These are phyloP conservation scores for Musca vetustissima DNA, from an alignment of 1,140 invertebrate species.

Conservation along the genomic window DNA sequence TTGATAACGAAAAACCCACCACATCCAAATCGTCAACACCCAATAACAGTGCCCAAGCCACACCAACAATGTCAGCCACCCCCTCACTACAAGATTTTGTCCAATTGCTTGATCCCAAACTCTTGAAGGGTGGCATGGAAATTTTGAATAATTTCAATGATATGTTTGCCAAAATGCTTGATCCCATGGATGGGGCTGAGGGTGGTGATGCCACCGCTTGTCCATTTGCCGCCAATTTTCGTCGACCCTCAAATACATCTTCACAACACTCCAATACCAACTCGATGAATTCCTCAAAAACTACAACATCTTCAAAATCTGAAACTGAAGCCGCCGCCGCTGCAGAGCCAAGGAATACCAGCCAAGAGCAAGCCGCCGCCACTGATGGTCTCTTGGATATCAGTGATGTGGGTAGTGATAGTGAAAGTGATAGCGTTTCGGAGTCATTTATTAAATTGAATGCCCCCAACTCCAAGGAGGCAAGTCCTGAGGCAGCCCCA, in stretches of 20 bases:
- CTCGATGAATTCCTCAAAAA: neutral
- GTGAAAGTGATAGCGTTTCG: constrained; percentile 12
- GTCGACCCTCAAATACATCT: neutral
- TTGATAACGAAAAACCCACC: neutral
- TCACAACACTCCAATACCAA: neutral
- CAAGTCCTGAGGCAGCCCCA: neutral
- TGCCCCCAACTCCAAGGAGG: constrained; percentile 7
- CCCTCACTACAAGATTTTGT: constrained; percentile 37
- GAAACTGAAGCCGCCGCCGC: neutral
- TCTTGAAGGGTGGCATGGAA: constrained; percentile 48
- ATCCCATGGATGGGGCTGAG: constrained; percentile 36
- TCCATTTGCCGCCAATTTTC: constrained; percentile 12
- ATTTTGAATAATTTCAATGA: constrained; percentile 51
- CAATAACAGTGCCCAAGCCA: neutral
- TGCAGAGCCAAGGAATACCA: too few species aligned
- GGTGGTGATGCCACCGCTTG: neutral
- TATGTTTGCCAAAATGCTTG: constrained; percentile 53
- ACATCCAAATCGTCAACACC: neutral
- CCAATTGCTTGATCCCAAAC: constrained; percentile 47
- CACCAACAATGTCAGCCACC: constrained; percentile 27
- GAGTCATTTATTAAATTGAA: constrained; percentile 11
- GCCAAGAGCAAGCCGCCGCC: too few species aligned
- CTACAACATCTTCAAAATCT: too few species aligned
- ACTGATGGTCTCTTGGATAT: neutral
- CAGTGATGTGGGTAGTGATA: constrained; percentile 11